Conservation (phyloP, 1,140 invertebrate species). For the Drosophila lini region DNA sequence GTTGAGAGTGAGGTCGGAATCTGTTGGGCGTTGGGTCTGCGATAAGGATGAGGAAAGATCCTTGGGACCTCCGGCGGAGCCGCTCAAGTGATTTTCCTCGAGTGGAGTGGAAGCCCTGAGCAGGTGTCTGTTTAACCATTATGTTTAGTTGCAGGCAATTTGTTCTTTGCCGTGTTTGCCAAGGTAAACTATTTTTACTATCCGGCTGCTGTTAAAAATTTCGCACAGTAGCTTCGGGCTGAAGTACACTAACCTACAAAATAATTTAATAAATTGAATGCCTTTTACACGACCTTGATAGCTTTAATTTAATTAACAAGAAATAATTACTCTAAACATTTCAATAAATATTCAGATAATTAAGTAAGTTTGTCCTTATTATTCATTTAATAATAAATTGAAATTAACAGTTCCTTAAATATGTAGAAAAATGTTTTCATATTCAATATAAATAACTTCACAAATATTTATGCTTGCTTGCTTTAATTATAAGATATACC, state of each 20-base stretch:
- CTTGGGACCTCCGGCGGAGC: constrained; percentile 25
- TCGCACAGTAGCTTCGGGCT: not conserved
- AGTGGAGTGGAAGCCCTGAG: constrained; percentile 66
- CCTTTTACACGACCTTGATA: not conserved
- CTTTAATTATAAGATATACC: not conserved
- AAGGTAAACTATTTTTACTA: constrained; percentile 45
- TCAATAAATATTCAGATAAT: not conserved
- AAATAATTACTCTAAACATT: not conserved
- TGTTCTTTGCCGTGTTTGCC: constrained; percentile 64
- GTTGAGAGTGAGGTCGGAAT: constrained; percentile 59
- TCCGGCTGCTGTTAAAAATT: constrained; percentile 36
- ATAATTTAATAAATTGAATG: not conserved
- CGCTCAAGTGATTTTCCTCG: constrained; percentile 76
- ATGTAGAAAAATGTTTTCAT: not conserved
- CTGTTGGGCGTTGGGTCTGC: constrained; percentile 29
- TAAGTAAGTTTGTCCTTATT: not conserved
- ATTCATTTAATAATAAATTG: not conserved
- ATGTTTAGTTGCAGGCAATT: constrained; percentile 83
- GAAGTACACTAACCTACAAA: constrained; percentile 7
- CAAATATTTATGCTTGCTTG: not conserved
- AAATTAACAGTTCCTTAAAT: not conserved
- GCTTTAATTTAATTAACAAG: no score
- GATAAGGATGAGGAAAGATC: constrained; percentile 26
- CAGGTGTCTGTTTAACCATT: constrained; percentile 81
- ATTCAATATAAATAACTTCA: not conserved